Conservation (phyloP, 2,797 vertebrate genomes). For the Sibirionetta formosa region DNA sequence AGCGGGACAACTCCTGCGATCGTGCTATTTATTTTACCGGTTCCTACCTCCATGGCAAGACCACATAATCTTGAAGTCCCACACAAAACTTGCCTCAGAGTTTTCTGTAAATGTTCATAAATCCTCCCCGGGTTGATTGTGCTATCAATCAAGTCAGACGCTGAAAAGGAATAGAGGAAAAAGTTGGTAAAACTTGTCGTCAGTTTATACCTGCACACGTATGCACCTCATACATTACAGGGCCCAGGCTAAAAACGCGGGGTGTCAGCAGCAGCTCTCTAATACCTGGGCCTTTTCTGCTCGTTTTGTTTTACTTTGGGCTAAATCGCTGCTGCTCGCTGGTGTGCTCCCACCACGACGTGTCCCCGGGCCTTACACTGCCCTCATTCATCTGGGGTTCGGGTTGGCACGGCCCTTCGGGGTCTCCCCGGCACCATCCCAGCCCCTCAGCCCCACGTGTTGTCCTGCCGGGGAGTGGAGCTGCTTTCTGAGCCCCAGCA, state of each 20-base stretch:
- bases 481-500: background rate
- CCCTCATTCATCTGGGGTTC: slow-evolving; percentile 25
- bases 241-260: background rate
- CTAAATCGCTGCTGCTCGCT: slow-evolving; percentile 50
- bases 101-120: slow-evolving; percentile 65
- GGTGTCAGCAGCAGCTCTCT: background rate
- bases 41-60: slow-evolving; percentile 58
- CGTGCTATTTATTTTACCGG: slow-evolving; percentile 62
- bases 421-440: slow-evolving; percentile 41
- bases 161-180: slow-evolving; percentile 44
- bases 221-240: slow-evolving; percentile 35
- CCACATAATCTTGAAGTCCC: slow-evolving; percentile 62
- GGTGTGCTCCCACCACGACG: slow-evolving; percentile 59
- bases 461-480: background rate
- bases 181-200: slow-evolving; percentile 70
- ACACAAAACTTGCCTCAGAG: slow-evolving; percentile 63
- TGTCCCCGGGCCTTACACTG: slow-evolving; percentile 56
- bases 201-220: background rate
- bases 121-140: slow-evolving; percentile 23
- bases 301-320: slow-evolving; percentile 20
- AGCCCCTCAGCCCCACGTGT: slow-evolving; percentile 15
- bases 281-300: slow-evolving; percentile 45
- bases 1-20: slow-evolving; percentile 48
- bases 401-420: background rate
- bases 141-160: slow-evolving; percentile 46